phyloP scores from a whole-genome alignment of 2,113 vertebrate genomes.

The Osmerus mordax region DNA sequence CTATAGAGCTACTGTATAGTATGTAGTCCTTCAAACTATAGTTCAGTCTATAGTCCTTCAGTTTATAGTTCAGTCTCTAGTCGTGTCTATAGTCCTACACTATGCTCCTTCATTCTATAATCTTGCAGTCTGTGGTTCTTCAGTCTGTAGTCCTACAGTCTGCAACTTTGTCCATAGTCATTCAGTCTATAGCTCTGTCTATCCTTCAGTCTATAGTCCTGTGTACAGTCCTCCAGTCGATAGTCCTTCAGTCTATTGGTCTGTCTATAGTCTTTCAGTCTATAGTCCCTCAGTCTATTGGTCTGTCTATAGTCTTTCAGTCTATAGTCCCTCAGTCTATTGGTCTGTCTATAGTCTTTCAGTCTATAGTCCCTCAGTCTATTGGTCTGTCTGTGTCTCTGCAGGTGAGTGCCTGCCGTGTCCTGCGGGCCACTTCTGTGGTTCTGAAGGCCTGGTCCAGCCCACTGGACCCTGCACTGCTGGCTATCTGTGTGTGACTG shows the following conservation, averaged over 20 bases:
- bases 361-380: background rate
- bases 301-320: background rate
- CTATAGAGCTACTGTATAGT: background rate
- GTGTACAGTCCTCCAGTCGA: too few relatives aligned
- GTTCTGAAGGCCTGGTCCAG: slow-evolving; percentile 68
- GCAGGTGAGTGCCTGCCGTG: slow-evolving; percentile 72
- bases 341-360: background rate
- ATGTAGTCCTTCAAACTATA: too few relatives aligned
- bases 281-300: too few relatives aligned
- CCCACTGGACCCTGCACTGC: slow-evolving; percentile 71
- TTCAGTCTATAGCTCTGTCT: too few relatives aligned
- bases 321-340: background rate
- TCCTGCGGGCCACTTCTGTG: slow-evolving; percentile 72
- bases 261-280: too few relatives aligned
- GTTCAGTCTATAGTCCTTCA: too few relatives aligned
- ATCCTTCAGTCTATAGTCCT: background rate
- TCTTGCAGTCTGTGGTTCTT: too few relatives aligned
- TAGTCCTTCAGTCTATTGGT: too few relatives aligned
- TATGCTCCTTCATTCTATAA: too few relatives aligned
- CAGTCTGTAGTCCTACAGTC: too few relatives aligned
- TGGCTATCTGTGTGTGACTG: slow-evolving; percentile 72
- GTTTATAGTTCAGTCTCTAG: too few relatives aligned
- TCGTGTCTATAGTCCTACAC: background rate
- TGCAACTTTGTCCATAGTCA: too few relatives aligned
- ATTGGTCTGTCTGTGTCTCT: slow-evolving; percentile 34